A percentile compares a stretch with the other conserved stretches of the same genome.
phyloP scores from a whole-genome alignment of 2,888 invertebrate genomes.

The Tipula lateralis region DNA sequence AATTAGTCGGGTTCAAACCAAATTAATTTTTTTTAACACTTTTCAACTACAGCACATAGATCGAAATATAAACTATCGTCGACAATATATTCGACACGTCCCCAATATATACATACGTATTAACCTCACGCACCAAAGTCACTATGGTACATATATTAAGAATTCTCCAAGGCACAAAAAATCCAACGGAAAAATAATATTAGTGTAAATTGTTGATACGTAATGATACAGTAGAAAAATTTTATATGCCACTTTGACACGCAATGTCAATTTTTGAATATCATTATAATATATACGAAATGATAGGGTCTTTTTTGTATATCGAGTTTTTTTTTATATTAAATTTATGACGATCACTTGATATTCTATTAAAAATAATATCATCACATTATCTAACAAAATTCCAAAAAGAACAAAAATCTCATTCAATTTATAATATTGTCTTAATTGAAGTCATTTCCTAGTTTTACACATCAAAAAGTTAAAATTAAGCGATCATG shows the following conservation, averaged over 20 bases:
- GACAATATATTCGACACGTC: not conserved
- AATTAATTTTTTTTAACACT: not conserved
- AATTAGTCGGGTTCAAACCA: no score
- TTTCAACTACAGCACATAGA: not conserved
- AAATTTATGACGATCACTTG: conserved; percentile 14
- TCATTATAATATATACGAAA: conserved; percentile 21
- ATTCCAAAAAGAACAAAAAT: not conserved
- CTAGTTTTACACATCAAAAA: not conserved
- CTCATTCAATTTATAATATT: not conserved
- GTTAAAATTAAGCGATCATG: not conserved
- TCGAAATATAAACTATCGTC: not conserved
- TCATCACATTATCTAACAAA: not conserved
- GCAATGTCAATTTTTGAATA: conserved; percentile 29
- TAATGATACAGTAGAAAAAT: not conserved
- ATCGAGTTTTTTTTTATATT: not conserved
- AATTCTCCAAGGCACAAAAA: not conserved
- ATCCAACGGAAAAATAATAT: conserved; percentile 13
- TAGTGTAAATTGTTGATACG: not conserved
- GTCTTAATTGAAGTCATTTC: conserved; percentile 11
- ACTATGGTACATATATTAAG: not conserved
- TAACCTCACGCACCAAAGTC: not conserved
- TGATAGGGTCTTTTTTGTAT: not conserved
- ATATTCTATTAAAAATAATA: conserved; percentile 1
- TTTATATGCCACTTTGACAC: conserved; percentile 27
- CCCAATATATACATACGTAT: not conserved